Evolutionary conservation across 2,797 vertebrate genomes (phyloP).

Genomic region (Australoheros facetus): DNA sequence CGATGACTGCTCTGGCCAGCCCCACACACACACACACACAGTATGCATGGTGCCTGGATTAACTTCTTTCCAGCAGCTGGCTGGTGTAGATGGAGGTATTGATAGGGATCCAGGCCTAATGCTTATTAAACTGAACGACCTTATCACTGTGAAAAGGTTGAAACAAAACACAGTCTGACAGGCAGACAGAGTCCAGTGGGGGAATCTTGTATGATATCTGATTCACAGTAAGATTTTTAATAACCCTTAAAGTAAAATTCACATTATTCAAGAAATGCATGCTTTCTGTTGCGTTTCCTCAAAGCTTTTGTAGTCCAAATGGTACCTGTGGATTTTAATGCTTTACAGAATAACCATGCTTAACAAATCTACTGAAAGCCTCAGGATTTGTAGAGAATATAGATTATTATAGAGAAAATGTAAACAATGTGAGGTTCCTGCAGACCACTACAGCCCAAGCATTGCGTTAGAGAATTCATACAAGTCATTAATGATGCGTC

Average conservation of each 20-base stretch:
- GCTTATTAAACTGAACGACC: slow-evolving; percentile 74
- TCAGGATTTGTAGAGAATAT: not conserved
- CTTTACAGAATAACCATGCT: not conserved
- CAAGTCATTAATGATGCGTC: slow-evolving; percentile 16
- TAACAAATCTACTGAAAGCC: not conserved
- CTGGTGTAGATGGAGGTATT: slow-evolving; percentile 41
- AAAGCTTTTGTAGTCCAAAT: not conserved
- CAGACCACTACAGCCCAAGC: not conserved
- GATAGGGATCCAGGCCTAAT: slow-evolving; percentile 77
- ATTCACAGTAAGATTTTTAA: not conserved
- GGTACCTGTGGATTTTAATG: slow-evolving; percentile 1
- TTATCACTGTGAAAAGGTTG: slow-evolving; percentile 66
- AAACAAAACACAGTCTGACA: slow-evolving; percentile 20
- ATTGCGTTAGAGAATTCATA: slow-evolving; percentile 6
- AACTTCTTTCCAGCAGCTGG: slow-evolving; percentile 50
- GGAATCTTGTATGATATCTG: slow-evolving; percentile 10
- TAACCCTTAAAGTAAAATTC: not conserved
- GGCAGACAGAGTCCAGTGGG: not conserved
- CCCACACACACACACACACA: not conserved
- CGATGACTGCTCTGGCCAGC: not conserved
- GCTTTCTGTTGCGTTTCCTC: not conserved
- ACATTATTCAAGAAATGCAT: not conserved
- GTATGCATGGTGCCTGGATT: slow-evolving; percentile 56
- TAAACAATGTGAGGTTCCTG: not conserved
- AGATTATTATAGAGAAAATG: not conserved